These are phyloP conservation scores for Clostera curtula DNA, from an alignment of 2,888 invertebrate species.

Conservation along the genomic window DNA sequence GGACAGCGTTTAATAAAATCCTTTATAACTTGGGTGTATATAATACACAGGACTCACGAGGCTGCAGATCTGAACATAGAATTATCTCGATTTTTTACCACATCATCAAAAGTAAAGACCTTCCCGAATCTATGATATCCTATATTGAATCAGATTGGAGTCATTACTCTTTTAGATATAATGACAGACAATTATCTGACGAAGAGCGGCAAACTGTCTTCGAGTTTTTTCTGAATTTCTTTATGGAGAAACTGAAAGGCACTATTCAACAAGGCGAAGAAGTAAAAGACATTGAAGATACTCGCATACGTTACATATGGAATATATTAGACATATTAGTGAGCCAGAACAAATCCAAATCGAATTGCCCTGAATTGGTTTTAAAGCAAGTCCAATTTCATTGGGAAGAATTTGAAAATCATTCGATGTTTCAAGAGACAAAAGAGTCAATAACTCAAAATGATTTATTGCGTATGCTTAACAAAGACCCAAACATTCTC, in stretches of 20 bases:
- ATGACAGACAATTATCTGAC: too few relatives aligned
- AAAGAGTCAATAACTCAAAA: not conserved
- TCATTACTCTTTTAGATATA: too few relatives aligned
- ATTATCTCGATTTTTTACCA: constrained; percentile 30
- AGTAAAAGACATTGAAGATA: constrained; percentile 13
- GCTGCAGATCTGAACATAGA: constrained; percentile 18
- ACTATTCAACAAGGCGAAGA: constrained; percentile 13
- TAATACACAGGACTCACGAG: constrained; percentile 10
- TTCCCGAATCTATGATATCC: constrained; percentile 21
- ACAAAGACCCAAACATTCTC: not conserved
- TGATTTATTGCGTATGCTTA: not conserved
- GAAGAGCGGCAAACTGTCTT: too few relatives aligned
- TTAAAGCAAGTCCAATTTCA: constrained; percentile 25
- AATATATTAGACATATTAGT: constrained; percentile 17
- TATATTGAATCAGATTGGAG: too few relatives aligned
- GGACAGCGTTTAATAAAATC: constrained; percentile 38
- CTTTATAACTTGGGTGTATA: constrained; percentile 37
- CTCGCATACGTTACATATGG: constrained; percentile 13
- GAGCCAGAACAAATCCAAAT: constrained; percentile 21
- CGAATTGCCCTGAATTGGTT: constrained; percentile 27
- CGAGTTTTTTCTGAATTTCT: constrained; percentile 22
- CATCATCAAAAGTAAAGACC: constrained; percentile 28
- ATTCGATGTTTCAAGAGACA: constrained; percentile 10
- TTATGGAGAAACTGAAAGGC: constrained; percentile 19
- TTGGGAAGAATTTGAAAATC: constrained; percentile 12